These are phyloP conservation scores for Thecocarcelia acutangulata DNA, from an alignment of 2,888 invertebrate species.

Conservation along the genomic window DNA sequence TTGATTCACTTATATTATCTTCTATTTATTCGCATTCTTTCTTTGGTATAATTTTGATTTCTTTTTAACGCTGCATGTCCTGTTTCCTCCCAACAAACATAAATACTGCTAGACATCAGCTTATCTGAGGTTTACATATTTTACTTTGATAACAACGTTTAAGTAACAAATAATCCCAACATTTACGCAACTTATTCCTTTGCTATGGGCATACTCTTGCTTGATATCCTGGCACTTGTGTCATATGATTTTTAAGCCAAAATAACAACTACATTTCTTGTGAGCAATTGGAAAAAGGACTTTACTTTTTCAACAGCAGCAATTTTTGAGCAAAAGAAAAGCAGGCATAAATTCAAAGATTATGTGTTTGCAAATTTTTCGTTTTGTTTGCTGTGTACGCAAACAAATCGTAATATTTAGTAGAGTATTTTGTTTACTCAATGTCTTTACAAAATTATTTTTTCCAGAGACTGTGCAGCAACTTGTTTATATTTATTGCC, in stretches of 20 bases:
- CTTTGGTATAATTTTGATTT: no score
- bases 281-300: conserved; percentile 16
- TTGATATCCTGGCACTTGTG: conserved; percentile 35
- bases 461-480: conserved; percentile 10
- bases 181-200: conserved; percentile 68
- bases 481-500: conserved; percentile 54
- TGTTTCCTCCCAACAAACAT: neutral
- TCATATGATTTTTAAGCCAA: conserved; percentile 11
- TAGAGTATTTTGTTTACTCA: conserved; percentile 43
- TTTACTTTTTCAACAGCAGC: neutral
- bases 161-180: conserved; percentile 63
- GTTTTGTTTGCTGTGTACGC: conserved; percentile 45
- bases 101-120: conserved; percentile 36
- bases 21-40: no score
- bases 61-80: no score
- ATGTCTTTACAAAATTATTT: conserved; percentile 27
- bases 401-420: conserved; percentile 62
- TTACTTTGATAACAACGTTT: conserved; percentile 33
- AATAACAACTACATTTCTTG: neutral
- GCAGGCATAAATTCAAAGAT: conserved; percentile 65
- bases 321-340: neutral
- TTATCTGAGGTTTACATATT: conserved; percentile 55
- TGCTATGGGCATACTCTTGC: neutral
- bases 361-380: conserved; percentile 44
- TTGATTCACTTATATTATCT: no score